Conservation (phyloP, 2,113 vertebrate genomes). For the Gopherus evgoodei region DNA sequence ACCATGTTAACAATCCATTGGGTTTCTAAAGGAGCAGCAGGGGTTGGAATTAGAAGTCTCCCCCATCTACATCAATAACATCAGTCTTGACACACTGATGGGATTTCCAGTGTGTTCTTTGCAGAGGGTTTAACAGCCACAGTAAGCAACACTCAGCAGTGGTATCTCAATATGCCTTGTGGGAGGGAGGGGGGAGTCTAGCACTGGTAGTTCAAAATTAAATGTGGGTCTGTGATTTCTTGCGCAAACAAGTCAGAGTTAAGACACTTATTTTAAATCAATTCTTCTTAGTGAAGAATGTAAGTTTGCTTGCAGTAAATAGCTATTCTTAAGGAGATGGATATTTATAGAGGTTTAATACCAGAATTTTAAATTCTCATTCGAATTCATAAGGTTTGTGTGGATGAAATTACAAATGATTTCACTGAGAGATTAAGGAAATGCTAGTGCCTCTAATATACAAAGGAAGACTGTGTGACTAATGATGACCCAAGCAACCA, state of each 20-base stretch:
- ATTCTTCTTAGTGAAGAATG: constrained; percentile 24
- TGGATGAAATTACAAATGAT: constrained; percentile 11
- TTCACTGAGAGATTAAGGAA: constrained; percentile 38
- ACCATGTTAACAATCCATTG: constrained; percentile 83
- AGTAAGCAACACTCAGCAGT: constrained; percentile 56
- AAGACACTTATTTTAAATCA: background rate
- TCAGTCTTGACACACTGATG: constrained; percentile 77
- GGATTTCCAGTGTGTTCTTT: constrained; percentile 74
- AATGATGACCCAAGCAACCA: background rate
- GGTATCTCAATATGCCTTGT: constrained; percentile 25
- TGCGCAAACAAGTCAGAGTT: constrained; percentile 10
- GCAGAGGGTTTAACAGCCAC: constrained; percentile 49
- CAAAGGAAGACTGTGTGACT: background rate
- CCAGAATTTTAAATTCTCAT: background rate
- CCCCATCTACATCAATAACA: constrained; percentile 84
- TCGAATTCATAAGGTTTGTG: background rate
- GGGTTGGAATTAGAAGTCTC: constrained; percentile 81
- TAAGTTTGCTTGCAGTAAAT: background rate
- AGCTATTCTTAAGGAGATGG: background rate
- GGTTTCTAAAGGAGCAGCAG: constrained; percentile 85
- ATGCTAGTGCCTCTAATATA: background rate
- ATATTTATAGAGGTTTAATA: background rate
- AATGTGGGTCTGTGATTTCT: constrained; percentile 53
- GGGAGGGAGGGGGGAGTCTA: constrained; percentile 20
- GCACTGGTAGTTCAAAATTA: constrained; percentile 47